Evolutionary conservation across 2,888 invertebrate species (phyloP), one percentile per base, ranked within the genome.

Genomic region (Troides oblongomaculatus): DNA sequence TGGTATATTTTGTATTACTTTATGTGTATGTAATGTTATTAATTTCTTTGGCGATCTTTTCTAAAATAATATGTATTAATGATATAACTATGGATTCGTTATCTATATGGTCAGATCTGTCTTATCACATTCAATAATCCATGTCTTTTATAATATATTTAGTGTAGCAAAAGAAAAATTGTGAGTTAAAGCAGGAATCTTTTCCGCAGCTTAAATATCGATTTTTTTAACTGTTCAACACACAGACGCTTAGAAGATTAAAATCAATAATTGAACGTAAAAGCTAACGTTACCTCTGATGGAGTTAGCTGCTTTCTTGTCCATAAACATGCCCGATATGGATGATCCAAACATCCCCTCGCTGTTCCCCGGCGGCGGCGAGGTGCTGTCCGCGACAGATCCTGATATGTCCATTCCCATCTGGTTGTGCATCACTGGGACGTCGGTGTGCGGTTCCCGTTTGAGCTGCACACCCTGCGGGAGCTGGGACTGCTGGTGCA

Each of bases 301-400:
- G 65, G 95, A 95, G 82, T 95, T 95, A 68, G 94, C 94, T 72
- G 92, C 93, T 83, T 94, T 94, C 83, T 93, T 92, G 76, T 94
- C 94, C 85, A 94, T 93, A 70, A 93, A 93, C 89, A 92, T 89
- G 46, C 88, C 89, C 30, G 89, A 84, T 71, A 93, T 84, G 0
- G 89, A 87, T 0, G 93, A 85, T 64, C 91, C 89, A 73, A 89
- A 88, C 84, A 92, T 88, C n/a, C 88, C 88, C 60, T 91, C 91
- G 72, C 87, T 86, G 76, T 83, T 85, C 18, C 90, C 89, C 0
- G 94, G 93, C 0, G 94, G 94, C 0, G 94, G 94, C 0, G 94
- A 94, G 14, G 94, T 94, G 74, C 94, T 94, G 78, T 94, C 94
- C 3, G 93, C 94, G 30, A 94, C 92, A 0, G 91, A 89, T 8